A percentile compares a stretch with the other conserved stretches of the same genome.
These are phyloP conservation scores for Argyra leucocephala DNA, from an alignment of 2,888 invertebrate species.

Conservation along the genomic window DNA sequence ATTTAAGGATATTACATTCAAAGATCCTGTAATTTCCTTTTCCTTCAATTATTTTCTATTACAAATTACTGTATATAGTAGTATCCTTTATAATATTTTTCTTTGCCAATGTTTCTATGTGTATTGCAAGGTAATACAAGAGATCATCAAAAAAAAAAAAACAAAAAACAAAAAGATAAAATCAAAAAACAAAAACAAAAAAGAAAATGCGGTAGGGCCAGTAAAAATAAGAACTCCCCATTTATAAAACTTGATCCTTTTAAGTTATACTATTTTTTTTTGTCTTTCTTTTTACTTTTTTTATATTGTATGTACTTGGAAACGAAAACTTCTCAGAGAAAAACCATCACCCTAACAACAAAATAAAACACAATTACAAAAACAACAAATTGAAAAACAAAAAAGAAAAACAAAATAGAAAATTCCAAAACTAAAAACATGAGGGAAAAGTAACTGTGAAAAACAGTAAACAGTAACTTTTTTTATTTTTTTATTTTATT, in stretches of 20 bases:
- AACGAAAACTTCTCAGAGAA: not conserved
- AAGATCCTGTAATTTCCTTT: too few species aligned
- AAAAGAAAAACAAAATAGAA: not conserved
- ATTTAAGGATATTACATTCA: too few species aligned
- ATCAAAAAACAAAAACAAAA: not conserved
- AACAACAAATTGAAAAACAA: too few species aligned
- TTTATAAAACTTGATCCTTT: constrained; percentile 3
- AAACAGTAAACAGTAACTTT: not conserved
- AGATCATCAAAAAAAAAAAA: too few species aligned
- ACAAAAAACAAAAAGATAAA: too few species aligned
- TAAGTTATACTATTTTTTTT: not conserved
- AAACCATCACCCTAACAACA: not conserved
- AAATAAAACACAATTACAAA: too few species aligned
- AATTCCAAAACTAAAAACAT: not conserved
- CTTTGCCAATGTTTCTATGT: too few species aligned
- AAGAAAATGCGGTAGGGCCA: not conserved
- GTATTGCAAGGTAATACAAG: too few species aligned
- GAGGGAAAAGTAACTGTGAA: not conserved
- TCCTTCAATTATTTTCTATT: too few species aligned
- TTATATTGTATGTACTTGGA: not conserved
- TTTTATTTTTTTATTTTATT: not conserved
- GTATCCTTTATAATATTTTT: too few species aligned
- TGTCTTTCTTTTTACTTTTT: not conserved
- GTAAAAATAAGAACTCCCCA: not conserved
- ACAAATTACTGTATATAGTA: too few species aligned